A percentile compares a stretch with the other conserved stretches of the same genome.
Conservation (phyloP, 2,888 invertebrate genomes). For the Tanypteryx hageni region DNA sequence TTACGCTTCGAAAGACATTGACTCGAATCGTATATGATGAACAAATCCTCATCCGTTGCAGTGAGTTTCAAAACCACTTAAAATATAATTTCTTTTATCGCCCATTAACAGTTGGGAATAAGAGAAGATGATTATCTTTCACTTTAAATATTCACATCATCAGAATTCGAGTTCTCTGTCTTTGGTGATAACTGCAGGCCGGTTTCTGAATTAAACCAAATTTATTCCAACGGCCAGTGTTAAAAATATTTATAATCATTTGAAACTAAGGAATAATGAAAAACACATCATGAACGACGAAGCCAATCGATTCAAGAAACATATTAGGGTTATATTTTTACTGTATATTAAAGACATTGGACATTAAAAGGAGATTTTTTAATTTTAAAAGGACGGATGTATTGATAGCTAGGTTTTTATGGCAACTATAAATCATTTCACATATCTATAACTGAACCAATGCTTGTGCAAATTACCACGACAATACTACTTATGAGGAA, state of each 20-base stretch:
- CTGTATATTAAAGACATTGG: constrained; percentile 12
- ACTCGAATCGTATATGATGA: no score
- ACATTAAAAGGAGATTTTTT: constrained; percentile 20
- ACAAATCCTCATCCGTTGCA: not conserved
- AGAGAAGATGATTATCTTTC: not conserved
- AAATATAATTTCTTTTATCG: not conserved
- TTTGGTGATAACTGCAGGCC: not conserved
- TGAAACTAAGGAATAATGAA: not conserved
- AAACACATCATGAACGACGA: not conserved
- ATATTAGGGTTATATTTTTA: not conserved
- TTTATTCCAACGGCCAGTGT: constrained; percentile 11
- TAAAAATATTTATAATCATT: not conserved
- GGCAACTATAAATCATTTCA: not conserved
- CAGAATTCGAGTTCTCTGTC: not conserved
- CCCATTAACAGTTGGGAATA: not conserved
- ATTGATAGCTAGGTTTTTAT: constrained; percentile 50
- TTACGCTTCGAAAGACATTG: not conserved
- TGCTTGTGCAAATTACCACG: constrained; percentile 56
- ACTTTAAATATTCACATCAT: no score
- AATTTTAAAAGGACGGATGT: constrained; percentile 62
- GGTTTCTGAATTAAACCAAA: constrained; percentile 2
- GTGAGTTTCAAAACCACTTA: not conserved
- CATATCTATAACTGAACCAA: constrained; percentile 11
- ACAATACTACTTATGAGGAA: constrained; percentile 36
- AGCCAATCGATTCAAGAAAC: constrained; percentile 28